Evolutionary conservation across 1,140 invertebrate genomes (phyloP).

Genomic region (Drosophila carrolli): DNA sequence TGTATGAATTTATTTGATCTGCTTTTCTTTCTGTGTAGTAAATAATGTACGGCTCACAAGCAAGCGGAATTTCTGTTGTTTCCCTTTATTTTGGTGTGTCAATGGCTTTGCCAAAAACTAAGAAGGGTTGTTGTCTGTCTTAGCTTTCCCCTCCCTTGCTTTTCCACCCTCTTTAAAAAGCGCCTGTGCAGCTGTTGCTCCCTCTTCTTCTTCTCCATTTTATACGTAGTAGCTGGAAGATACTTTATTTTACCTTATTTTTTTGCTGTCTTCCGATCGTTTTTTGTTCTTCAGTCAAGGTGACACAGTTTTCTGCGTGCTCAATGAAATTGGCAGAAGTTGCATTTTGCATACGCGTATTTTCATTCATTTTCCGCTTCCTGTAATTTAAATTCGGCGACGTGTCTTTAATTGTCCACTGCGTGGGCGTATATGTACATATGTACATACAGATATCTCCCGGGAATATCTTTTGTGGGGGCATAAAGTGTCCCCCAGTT

Average conservation of each 20-base stretch:
- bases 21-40: conserved; percentile 1
- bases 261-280: conserved; percentile 21
- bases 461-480: neutral
- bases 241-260: conserved; percentile 19
- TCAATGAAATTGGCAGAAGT: conserved; percentile 61
- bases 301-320: conserved; percentile 65
- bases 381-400: conserved; percentile 69
- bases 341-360: conserved; percentile 60
- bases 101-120: conserved; percentile 65
- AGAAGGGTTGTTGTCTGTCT: conserved; percentile 65
- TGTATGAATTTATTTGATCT: too few relatives aligned
- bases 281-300: conserved; percentile 36
- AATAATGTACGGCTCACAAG: conserved; percentile 27
- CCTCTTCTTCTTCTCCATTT: conserved; percentile 30
- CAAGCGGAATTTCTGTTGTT: conserved; percentile 37
- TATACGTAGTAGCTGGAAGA: conserved; percentile 47
- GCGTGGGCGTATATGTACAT: conserved; percentile 17
- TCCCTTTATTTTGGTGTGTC: conserved; percentile 38
- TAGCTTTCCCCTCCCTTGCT: conserved; percentile 20
- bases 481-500: conserved; percentile 26
- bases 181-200: conserved; percentile 70
- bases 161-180: conserved; percentile 21
- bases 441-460: neutral
- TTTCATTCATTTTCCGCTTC: conserved; percentile 74
- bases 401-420: conserved; percentile 40